These are phyloP conservation scores for Eciton burchellii DNA, from an alignment of 1,140 invertebrate species.

Conservation along the genomic window DNA sequence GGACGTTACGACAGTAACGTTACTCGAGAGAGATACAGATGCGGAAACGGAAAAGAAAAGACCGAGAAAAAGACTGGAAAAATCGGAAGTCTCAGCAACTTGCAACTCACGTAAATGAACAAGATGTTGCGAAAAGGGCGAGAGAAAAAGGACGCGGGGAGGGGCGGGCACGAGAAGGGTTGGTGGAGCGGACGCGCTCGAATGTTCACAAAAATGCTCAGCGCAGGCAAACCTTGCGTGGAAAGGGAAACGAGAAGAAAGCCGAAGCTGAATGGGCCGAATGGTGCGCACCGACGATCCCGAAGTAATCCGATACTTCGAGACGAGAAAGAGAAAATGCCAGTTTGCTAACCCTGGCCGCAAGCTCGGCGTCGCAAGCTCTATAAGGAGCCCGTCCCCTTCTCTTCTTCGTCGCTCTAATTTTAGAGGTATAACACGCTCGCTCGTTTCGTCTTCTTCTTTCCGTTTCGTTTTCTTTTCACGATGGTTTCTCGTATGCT, in stretches of 20 bases:
- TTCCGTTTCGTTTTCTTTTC: slow-evolving; percentile 46
- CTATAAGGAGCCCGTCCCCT: slow-evolving; percentile 85
- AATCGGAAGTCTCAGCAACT: neutral
- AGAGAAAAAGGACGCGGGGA: neutral
- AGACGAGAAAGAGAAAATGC: slow-evolving; percentile 73
- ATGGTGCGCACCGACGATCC: slow-evolving; percentile 62
- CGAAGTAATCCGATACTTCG: slow-evolving; percentile 82
- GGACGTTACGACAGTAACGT: too few species aligned
- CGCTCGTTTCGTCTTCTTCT: slow-evolving; percentile 42
- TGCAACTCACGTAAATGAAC: slow-evolving; percentile 2
- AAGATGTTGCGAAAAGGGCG: neutral
- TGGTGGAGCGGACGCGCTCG: neutral
- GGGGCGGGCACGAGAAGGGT: neutral
- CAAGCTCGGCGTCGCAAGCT: slow-evolving; percentile 82
- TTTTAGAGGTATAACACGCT: slow-evolving; percentile 79
- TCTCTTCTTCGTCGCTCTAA: slow-evolving; percentile 81
- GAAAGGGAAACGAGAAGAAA: slow-evolving; percentile 64
- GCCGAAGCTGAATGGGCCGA: slow-evolving; percentile 70
- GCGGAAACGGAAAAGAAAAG: neutral
- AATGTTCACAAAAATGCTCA: slow-evolving; percentile 54
- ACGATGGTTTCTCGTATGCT: neutral
- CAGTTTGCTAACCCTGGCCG: slow-evolving; percentile 82
- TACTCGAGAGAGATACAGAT: neutral
- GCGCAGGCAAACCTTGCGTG: slow-evolving; percentile 54
- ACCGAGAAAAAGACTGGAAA: slow-evolving; percentile 24